Conservation (phyloP, 2,113 vertebrate genomes). For the Paramormyrops kingsleyae region DNA sequence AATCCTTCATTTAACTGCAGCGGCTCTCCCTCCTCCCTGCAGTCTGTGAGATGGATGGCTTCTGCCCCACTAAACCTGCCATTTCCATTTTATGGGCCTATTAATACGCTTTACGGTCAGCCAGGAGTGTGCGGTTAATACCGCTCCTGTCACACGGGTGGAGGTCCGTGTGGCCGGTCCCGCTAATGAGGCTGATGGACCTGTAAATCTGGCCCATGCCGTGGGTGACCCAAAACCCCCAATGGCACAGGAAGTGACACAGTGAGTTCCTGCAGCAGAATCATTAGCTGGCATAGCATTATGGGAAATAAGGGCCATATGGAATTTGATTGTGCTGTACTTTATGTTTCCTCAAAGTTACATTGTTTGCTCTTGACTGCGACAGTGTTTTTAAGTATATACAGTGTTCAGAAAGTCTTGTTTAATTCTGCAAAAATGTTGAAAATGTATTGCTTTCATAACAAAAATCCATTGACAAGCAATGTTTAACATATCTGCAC, state of each 20-base stretch:
- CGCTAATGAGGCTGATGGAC: not conserved
- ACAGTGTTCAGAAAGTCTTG: not conserved
- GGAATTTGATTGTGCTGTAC: not conserved
- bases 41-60: not conserved
- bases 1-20: not conserved
- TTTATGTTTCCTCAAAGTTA: not conserved
- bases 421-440: not conserved
- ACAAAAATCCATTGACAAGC: not conserved
- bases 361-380: not conserved
- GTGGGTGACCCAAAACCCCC: not conserved
- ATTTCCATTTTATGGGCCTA: slow-evolving; percentile 8
- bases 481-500: not conserved
- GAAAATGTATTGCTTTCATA: not conserved
- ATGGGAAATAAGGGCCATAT: not conserved
- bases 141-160: not conserved
- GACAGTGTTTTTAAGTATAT: not conserved
- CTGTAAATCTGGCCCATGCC: not conserved
- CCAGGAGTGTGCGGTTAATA: not conserved
- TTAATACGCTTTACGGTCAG: not conserved
- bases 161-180: not conserved
- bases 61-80: slow-evolving; percentile 7
- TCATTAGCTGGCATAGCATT: not conserved
- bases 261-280: not conserved
- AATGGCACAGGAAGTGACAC: not conserved
- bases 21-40: not conserved